A percentile compares a stretch with the other conserved stretches of the same genome.
Conservation (phyloP, 2,113 vertebrate species). For the Eurypyga helias region DNA sequence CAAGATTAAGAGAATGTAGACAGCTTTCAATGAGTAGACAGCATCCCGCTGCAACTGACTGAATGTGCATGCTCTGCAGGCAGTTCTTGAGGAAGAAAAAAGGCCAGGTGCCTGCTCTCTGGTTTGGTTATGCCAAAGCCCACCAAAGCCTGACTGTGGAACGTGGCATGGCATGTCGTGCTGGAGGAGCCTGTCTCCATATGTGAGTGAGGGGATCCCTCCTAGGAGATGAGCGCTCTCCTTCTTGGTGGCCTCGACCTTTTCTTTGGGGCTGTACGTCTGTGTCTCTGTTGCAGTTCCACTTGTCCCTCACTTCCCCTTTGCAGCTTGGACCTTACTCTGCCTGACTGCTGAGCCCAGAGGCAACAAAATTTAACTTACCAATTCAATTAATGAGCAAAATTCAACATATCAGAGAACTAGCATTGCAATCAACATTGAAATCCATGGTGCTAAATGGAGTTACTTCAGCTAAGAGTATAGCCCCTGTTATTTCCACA, state of each 20-base stretch:
- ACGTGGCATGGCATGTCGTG: neutral
- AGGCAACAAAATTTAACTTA: neutral
- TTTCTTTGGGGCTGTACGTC: neutral
- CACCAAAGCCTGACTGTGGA: neutral
- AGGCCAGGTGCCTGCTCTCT: neutral
- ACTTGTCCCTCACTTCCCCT: neutral
- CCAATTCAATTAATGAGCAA: neutral
- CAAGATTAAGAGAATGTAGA: neutral
- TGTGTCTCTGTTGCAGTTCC: neutral
- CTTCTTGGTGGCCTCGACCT: neutral
- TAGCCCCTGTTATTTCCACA: neutral
- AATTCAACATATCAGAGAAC: neutral
- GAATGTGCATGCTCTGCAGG: neutral
- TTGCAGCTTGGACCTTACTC: neutral
- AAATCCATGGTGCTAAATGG: neutral
- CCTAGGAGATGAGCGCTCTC: neutral
- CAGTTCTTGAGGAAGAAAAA: neutral
- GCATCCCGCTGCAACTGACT: neutral
- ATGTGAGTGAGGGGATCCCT: neutral
- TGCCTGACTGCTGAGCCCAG: neutral
- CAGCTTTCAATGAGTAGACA: neutral
- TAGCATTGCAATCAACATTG: neutral
- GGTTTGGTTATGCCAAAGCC: neutral
- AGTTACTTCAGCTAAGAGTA: neutral
- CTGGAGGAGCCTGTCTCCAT: neutral